Conservation (phyloP, 2,113 vertebrate genomes). For the Campylorhamphus procurvoides region DNA sequence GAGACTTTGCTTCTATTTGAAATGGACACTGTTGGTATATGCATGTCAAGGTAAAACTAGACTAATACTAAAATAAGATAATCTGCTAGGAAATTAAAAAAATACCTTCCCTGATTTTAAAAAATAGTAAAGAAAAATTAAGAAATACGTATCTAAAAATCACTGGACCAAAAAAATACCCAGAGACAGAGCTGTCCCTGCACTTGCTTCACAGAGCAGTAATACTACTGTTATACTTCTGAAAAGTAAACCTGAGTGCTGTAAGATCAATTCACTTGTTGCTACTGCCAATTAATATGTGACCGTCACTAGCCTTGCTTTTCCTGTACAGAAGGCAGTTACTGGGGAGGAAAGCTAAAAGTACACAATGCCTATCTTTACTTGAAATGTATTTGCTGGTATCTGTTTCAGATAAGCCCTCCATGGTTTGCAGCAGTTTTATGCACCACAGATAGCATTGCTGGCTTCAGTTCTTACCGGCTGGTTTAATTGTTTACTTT, state of each 20-base stretch:
- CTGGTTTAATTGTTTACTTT: conserved; percentile 28
- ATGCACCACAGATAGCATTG: background rate
- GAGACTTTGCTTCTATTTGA: background rate
- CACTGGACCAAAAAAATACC: background rate
- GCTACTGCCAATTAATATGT: background rate
- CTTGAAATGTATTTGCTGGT: background rate
- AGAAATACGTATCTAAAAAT: background rate
- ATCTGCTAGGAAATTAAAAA: background rate
- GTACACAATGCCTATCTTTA: background rate
- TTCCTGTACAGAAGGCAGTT: background rate
- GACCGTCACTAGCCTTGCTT: background rate
- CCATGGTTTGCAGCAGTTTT: background rate
- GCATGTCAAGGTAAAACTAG: background rate
- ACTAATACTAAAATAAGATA: background rate
- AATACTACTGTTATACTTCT: background rate
- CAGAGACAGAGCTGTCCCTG: background rate
- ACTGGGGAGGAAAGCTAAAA: background rate
- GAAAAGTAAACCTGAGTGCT: background rate
- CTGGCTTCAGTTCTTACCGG: background rate
- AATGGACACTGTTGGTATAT: background rate
- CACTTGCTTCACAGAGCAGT: background rate
- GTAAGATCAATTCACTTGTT: background rate
- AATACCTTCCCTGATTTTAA: background rate
- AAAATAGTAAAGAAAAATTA: background rate
- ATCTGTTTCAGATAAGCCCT: background rate